Evolutionary conservation across 53 echinoderm and acorn worm species (phyloP), one percentile per base, ranked within the genome.

Genomic region (Echinometra lucunter): DNA sequence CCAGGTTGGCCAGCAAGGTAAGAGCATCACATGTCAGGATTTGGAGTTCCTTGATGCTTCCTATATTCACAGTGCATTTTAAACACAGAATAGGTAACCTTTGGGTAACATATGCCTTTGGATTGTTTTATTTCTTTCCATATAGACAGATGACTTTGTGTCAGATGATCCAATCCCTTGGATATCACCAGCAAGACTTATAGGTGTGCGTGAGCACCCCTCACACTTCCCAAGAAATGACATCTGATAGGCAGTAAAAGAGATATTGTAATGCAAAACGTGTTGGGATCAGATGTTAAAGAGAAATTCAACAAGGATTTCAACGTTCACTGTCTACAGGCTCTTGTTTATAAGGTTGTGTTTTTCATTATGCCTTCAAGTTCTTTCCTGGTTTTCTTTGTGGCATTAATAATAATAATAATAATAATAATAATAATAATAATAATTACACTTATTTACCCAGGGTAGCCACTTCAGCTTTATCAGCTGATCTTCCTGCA

Each of bases 211-310:
- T 47, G 25, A 38, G 40, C 81, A 81, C 10, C 3, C 3, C n/a
- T 15, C n/a, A 30, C 45, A 78, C 42, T 78, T 78, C 18, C 3
- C 38, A 19, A 11, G 7, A 78, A 42, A 35, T 78, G 4, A 85
- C 3, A 85, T 3, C 13, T 45, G 49, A 85, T 85, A 28, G 85
- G 30, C 85, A 47, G 85, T 85, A 42, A 47, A 47, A 6, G n/a
- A 10, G 30, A 53, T 7, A 49, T n/a, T n/a, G 49, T 85, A 85
- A 85, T 85, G 85, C 49, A 49, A 85, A 85, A 49, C 85, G 85
- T 85, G 85, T 85, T 85, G n/a, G 49, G 49, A 85, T 85, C 49
- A 85, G 85, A 16, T 63, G 12, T 30, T 0, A 81, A 40, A 44
- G 44, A 81, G 40, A 81, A 21, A 44, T 23, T 81, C 19, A 13